phyloP scores from a whole-genome alignment of 1,140 invertebrate species.

The Macrostomum lignano region DNA sequence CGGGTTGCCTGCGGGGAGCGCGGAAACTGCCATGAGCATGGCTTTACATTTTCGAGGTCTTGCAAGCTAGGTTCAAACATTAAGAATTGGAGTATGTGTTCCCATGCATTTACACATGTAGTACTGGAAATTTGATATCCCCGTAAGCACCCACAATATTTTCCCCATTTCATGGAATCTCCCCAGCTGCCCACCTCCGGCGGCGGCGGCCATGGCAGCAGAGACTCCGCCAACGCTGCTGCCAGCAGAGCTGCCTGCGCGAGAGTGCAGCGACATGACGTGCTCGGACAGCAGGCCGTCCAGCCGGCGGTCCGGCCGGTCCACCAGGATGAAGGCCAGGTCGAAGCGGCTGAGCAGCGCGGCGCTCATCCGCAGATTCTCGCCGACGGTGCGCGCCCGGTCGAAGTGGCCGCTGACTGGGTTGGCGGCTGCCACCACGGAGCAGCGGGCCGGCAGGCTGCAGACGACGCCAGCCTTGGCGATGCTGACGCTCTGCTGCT shows the following conservation, averaged over 20 bases:
- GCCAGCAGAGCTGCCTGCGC: too few species aligned
- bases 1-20: background rate
- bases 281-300: slow-evolving; percentile 50
- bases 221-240: too few species aligned
- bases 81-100: too few species aligned
- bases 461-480: slow-evolving; percentile 41
- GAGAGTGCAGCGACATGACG: slow-evolving; percentile 43
- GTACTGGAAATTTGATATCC: too few species aligned
- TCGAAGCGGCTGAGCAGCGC: slow-evolving; percentile 60
- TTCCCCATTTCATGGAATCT: too few species aligned
- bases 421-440: slow-evolving; percentile 67
- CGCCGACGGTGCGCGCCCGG: slow-evolving; percentile 48
- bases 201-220: too few species aligned
- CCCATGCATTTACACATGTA: too few species aligned
- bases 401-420: slow-evolving; percentile 60
- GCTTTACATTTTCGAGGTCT: too few species aligned
- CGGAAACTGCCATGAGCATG: background rate
- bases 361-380: slow-evolving; percentile 52
- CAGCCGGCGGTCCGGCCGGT: slow-evolving; percentile 46
- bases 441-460: slow-evolving; percentile 45
- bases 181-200: too few species aligned
- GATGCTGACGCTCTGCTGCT: slow-evolving; percentile 61
- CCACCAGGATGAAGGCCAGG: slow-evolving; percentile 60
- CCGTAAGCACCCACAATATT: too few species aligned
- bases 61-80: too few species aligned